Evolutionary conservation across 1,140 invertebrate species (phyloP).

Genomic region (Chrysomallon squamiferum): DNA sequence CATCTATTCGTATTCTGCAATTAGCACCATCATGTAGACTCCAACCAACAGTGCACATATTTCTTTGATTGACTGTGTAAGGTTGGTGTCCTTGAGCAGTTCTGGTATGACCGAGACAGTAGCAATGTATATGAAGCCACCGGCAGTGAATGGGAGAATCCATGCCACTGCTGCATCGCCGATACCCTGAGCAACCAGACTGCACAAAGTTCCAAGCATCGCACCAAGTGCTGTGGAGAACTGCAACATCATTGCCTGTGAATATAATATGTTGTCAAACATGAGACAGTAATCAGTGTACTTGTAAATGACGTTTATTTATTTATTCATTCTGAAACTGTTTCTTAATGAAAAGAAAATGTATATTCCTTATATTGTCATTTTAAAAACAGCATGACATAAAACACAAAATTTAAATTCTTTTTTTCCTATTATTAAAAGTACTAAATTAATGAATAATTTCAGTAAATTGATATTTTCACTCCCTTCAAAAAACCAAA

Average conservation of each 20-base stretch:
- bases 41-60: slow-evolving; percentile 82
- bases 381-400: too few species aligned
- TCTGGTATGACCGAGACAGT: slow-evolving; percentile 95
- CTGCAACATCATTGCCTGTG: slow-evolving; percentile 88
- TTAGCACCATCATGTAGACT: slow-evolving; percentile 91
- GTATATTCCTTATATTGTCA: too few species aligned
- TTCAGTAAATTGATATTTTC: too few species aligned
- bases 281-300: too few species aligned
- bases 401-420: too few species aligned
- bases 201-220: slow-evolving; percentile 85
- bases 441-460: too few species aligned
- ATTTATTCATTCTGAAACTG: too few species aligned
- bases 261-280: too few species aligned
- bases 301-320: too few species aligned
- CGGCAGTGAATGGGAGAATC: slow-evolving; percentile 95
- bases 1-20: slow-evolving; percentile 80
- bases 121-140: slow-evolving; percentile 98
- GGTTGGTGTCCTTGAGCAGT: slow-evolving; percentile 80
- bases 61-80: slow-evolving; percentile 86
- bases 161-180: slow-evolving; percentile 77
- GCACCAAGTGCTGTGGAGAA: slow-evolving; percentile 94
- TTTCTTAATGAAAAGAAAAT: too few species aligned
- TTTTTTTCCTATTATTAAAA: too few species aligned
- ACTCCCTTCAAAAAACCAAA: too few species aligned
- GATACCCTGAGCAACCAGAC: slow-evolving; percentile 76